A percentile compares a stretch with the other conserved stretches of the same genome.
Evolutionary conservation across 1,140 invertebrate genomes (phyloP).

Genomic region (Drosophila nasuta): DNA sequence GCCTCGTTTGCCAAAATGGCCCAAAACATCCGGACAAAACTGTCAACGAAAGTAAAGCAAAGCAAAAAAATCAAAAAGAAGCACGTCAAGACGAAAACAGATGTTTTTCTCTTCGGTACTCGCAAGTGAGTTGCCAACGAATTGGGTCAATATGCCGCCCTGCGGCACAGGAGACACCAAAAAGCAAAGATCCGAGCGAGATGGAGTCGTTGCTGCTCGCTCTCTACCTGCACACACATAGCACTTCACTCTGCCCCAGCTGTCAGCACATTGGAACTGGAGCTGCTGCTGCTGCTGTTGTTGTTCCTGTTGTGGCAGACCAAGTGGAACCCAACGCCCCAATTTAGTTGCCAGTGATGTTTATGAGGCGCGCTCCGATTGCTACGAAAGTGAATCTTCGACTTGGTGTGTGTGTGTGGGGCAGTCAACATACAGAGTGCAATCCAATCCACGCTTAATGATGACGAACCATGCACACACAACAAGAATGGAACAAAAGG

Average conservation of each 20-base stretch:
- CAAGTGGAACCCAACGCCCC: slow-evolving; percentile 64
- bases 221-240: slow-evolving; percentile 17
- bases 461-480: slow-evolving; percentile 71
- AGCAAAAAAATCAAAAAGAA: slow-evolving; percentile 11
- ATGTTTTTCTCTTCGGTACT: slow-evolving; percentile 54
- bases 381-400: slow-evolving; percentile 76
- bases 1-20: slow-evolving; percentile 62
- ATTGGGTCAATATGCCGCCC: slow-evolving; percentile 76
- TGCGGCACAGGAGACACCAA: slow-evolving; percentile 40
- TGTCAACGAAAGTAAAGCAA: slow-evolving; percentile 78
- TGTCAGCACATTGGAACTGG: slow-evolving; percentile 38
- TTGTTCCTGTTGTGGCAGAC: slow-evolving; percentile 42
- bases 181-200: slow-evolving; percentile 32
- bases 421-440: slow-evolving; percentile 40
- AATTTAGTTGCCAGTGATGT: slow-evolving; percentile 58
- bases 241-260: slow-evolving; percentile 52
- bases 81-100: slow-evolving; percentile 40
- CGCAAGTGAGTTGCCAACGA: slow-evolving; percentile 39
- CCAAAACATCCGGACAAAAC: slow-evolving; percentile 44
- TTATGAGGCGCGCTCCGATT: slow-evolving; percentile 47
- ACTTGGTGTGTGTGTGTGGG: slow-evolving; percentile 41
- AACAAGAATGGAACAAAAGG: slow-evolving; percentile 40
- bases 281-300: slow-evolving; percentile 27
- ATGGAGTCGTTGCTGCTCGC: slow-evolving; percentile 6
- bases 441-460: slow-evolving; percentile 72